Evolutionary conservation across 2,113 vertebrate genomes (phyloP).

Genomic region (Clarias macrocephalus): DNA sequence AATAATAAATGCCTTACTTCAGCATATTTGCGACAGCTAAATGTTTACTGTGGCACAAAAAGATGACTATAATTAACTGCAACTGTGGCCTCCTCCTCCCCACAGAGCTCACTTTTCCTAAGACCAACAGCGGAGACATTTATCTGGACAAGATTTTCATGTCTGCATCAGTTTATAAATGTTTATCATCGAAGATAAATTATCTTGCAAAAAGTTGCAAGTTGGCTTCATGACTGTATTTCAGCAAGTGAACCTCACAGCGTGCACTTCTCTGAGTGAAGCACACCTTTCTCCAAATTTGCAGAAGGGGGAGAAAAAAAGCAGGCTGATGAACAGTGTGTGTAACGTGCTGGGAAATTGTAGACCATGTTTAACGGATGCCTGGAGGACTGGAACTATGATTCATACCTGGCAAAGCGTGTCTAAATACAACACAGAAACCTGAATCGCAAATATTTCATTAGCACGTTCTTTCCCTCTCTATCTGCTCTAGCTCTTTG

Average conservation of each 20-base stretch:
- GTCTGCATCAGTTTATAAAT: conserved; percentile 39
- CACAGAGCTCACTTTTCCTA: conserved; percentile 1
- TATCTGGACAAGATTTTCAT: conserved; percentile 14
- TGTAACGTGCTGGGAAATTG: conserved; percentile 56
- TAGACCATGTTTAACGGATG: conserved; percentile 52
- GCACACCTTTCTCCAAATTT: conserved; percentile 18
- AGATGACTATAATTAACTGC: conserved; percentile 39
- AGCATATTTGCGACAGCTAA: conserved; percentile 39
- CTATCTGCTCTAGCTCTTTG: conserved; percentile 3
- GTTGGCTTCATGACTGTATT: no score
- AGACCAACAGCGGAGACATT: conserved; percentile 29
- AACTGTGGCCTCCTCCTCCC: not conserved
- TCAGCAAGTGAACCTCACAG: not conserved
- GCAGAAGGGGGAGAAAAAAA: conserved; percentile 48
- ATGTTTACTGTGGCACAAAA: conserved; percentile 44
- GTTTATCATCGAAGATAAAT: conserved; percentile 37
- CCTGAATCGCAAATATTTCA: conserved; percentile 57
- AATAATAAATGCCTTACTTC: conserved; percentile 41
- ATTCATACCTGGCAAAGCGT: conserved; percentile 52
- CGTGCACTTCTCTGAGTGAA: conserved; percentile 3
- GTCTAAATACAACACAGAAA: conserved; percentile 46
- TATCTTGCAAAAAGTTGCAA: not conserved
- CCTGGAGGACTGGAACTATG: conserved; percentile 44
- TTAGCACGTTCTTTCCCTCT: conserved; percentile 48
- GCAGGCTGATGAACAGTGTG: conserved; percentile 49